Base-by-base conservation (phyloP, 2,113 vertebrate species). In the Lagopus leucura region DNA sequence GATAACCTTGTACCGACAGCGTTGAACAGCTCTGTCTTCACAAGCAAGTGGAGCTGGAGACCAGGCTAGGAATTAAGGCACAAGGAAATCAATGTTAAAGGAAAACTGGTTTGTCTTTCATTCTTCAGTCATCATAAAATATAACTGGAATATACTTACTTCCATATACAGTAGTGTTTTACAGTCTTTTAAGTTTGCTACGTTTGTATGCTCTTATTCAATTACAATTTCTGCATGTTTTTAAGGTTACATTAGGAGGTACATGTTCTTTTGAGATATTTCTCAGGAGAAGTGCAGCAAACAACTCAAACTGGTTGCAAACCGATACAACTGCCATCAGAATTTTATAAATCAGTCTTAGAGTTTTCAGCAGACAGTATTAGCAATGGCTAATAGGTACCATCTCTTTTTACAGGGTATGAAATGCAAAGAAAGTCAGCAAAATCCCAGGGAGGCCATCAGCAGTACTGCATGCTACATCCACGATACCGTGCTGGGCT, bases 401-500 rank as follows among this genome's bases (percentile, higher is more conserved):
- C 18, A 5, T 34, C 38, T 74, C 16, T 38, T 75, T 91, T 61
- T 75, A 24, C 9, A 80, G 32, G 17, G 57, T 11, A 21, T 80
- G 20, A 70, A 76, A 75, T 12, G 69, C 21, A 61, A 57, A 88
- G 58, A 75, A 47, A 8, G 3, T 34, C 54, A 73, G 45, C 16
- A 47, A 47, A 83, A 57, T 79, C 72, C 15, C 12, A 2, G 47
- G 9, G 64, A 6, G 8, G 13, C 22, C 54, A 69, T 10, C 34
- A 43, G 34, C 79, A 57, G 20, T 25, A 6, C 32, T 48, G 45
- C 1, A 2, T 58, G 30, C 63, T 73, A 19, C 13, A 42, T 28
- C 48, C 3, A 1, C 0, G 0, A 6, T 24, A 6, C 22, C 34
- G 65, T 0, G 0, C n/a, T 36, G 5, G n/a, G 45, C 40, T 64